Evolutionary conservation across 2,888 invertebrate species (phyloP).

Genomic region (Stenchaetothrips biformis): DNA sequence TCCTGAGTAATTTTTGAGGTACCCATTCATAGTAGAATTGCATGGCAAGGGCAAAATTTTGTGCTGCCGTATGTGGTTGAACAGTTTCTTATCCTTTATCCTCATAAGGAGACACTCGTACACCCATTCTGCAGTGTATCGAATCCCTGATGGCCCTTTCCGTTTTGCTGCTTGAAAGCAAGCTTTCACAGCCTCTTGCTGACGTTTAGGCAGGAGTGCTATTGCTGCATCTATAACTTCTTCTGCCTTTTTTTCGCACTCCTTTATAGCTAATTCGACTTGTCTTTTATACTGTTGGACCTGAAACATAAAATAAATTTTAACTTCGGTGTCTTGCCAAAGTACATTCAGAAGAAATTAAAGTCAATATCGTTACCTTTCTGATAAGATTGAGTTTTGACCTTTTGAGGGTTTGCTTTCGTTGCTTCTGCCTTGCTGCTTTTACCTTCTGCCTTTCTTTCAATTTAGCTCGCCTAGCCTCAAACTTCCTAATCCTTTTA

Average conservation of each 20-base stretch:
- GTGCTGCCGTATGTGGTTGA: not conserved
- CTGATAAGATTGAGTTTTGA: not conserved
- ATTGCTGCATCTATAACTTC: too few relatives aligned
- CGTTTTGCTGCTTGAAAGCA: not conserved
- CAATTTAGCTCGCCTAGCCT: not conserved
- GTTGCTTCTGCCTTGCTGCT: not conserved
- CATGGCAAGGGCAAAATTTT: not conserved
- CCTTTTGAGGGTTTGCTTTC: not conserved
- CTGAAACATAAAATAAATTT: not conserved
- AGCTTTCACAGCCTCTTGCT: not conserved
- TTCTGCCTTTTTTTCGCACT: too few relatives aligned
- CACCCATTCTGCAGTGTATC: not conserved
- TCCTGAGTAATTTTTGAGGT: not conserved
- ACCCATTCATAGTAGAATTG: not conserved
- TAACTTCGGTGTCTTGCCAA: not conserved
- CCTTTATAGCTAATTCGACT: not conserved
- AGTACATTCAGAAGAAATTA: not conserved
- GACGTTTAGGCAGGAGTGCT: not conserved
- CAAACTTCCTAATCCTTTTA: not conserved
- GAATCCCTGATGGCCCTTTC: not conserved
- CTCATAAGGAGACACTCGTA: not conserved
- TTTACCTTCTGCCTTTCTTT: not conserved
- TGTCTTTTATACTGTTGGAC: not conserved
- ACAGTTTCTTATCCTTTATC: not conserved
- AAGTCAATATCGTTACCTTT: not conserved